Evolutionary conservation across 37 sponge, comb jelly and placozoan species (phyloP).

Genomic region (Halichondria panicea): DNA sequence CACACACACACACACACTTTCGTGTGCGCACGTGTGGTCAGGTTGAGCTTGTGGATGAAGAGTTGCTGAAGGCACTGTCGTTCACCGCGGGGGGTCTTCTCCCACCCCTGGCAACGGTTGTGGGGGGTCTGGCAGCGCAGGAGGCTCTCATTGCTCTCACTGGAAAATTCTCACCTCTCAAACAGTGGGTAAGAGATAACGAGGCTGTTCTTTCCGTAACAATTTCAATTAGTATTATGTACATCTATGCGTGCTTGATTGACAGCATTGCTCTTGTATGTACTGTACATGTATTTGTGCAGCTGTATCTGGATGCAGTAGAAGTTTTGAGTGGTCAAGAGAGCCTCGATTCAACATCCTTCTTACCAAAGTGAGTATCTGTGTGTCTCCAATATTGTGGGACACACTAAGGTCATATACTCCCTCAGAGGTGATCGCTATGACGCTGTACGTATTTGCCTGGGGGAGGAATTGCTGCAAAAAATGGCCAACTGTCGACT

Average conservation of each 20-base stretch:
- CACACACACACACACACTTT: no score
- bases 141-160: conserved; percentile 92
- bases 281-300: not conserved
- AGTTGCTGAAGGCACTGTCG: conserved; percentile 40
- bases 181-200: conserved; percentile 81
- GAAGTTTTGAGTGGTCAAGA: conserved; percentile 51
- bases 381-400: not conserved
- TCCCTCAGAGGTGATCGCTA: conserved; percentile 76
- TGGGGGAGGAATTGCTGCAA: conserved; percentile 67
- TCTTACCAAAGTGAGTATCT: conserved; percentile 30
- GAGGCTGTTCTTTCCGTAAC: not conserved
- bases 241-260: not conserved
- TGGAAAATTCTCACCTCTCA: conserved; percentile 92
- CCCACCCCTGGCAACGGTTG: conserved; percentile 71
- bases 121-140: conserved; percentile 93
- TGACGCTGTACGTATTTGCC: conserved; percentile 79
- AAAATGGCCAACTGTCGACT: conserved; percentile 61
- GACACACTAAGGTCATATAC: not conserved
- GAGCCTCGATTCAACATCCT: conserved; percentile 5
- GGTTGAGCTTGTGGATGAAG: conserved; percentile 47
- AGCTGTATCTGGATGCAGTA: conserved; percentile 65
- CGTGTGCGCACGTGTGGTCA: not conserved
- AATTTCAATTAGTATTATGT: no score
- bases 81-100: conserved; percentile 56
- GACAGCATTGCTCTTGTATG: not conserved